Evolutionary conservation across 2,888 invertebrate species (phyloP), one percentile per base, ranked within the genome.

Genomic region (Drosophila falleni): DNA sequence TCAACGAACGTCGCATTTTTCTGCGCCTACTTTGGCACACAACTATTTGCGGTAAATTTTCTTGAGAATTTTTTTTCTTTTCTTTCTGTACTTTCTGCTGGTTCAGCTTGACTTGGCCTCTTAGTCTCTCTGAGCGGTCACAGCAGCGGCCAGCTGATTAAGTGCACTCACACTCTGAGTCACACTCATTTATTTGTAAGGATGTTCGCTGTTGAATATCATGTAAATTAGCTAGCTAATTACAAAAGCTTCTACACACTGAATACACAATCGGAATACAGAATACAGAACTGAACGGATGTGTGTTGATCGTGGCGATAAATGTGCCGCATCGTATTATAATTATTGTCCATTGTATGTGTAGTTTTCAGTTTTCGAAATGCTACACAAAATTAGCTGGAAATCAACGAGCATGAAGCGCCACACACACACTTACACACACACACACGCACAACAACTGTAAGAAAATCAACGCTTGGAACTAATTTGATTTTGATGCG

Each of bases 401-500:
- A 86, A 86, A 86, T 71, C 85, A 86, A 50, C 76, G 74, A 87
- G 89, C 85, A 86, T 86, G 85, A 86, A 86, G 85, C 73, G 81
- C 80, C 79, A 74, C 69, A 78, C 46, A 76, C 44, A 46, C 29
- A 29, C 29, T 8, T 8, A 6, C 1, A 8, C 8, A 37, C 41
- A 54, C 26, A 59, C 26, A 49, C 19, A 19, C 19, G 19, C 19
- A 23, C 54, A 56, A 31, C 68, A 42, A 39, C 51, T 56, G 51
- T 55, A 82, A 80, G 87, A 88, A 86, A 88, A 81, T 81, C 85
- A 86, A 59, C 81, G 87, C 84, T 87, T 74, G 85, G 85, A 89
- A 86, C 85, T 86, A 86, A 86, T 86, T 86, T 84, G 85, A 83
- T 86, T 88, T 86, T 86, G 89, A 86, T 86, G 85, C 78, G 84